Base-by-base conservation (phyloP, 2,888 invertebrate species). In the Meloe dianella region DNA sequence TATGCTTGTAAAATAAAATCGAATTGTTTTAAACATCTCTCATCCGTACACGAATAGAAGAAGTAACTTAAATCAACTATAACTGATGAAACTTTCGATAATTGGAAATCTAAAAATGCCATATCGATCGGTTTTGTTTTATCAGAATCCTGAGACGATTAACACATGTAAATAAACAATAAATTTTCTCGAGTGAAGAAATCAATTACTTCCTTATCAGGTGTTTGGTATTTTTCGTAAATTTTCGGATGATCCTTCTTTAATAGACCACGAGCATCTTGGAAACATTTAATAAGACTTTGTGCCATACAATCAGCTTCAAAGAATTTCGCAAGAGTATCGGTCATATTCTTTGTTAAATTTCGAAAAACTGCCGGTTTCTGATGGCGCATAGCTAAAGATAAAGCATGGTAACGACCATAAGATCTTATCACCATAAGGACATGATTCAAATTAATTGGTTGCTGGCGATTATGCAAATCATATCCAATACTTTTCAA, bases 371-470 rank as follows among this genome's bases (percentile, higher is more conserved):
- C 1, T 1, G 70, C 63, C 3, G 75, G 74, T 64, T 68, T 70
- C 60, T 74, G 73, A 1, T 57, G 30, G 56, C 71, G 73, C 35
- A 78, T 22, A 1, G 75, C 78, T 20, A 78, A 51, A 2, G 75
- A 75, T 2, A 76, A 56, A 2, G 73, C 78, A 60, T 79, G 78
- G n/a, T 69, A 73, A 38, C 66, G 64, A 0, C 74, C 78, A 64
- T 79, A 79, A 35, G 64, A 68, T 27, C 57, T 38, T 24, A 75
- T 72, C 0, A 75, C 73, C 51, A 69, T 47, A 5, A 68, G 54
- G 20, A 71, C 71, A 65, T 80, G 80, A n/a, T 78, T 69, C 12
- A 78, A 63, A 67, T 80, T 78, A 74, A 78, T 78, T 8, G 78
- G 67, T 17, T 41, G 60, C 60, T 67, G 66, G 7, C 75, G 63